Evolutionary conservation across 2,888 invertebrate genomes (phyloP).

Genomic region (Tetheella fluctuosa): DNA sequence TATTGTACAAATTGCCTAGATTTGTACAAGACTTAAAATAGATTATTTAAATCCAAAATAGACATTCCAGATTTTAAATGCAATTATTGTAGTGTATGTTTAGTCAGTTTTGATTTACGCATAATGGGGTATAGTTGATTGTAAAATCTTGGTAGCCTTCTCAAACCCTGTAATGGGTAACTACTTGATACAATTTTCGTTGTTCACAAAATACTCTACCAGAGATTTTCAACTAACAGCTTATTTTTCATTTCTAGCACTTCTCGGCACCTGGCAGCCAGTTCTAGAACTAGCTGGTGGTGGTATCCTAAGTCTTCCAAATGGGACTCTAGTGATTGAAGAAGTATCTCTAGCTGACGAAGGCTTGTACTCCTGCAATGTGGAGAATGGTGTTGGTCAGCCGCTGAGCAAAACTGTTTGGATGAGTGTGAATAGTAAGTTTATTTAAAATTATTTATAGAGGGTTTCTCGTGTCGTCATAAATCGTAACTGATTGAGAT

Average conservation of each 20-base stretch:
- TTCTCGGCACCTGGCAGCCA: conserved; percentile 79
- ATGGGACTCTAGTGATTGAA: conserved; percentile 75
- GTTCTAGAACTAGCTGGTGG: conserved; percentile 77
- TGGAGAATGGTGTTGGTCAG: conserved; percentile 79
- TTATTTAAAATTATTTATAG: neutral
- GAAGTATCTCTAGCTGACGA: conserved; percentile 77
- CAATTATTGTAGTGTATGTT: too few species aligned
- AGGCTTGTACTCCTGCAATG: conserved; percentile 78
- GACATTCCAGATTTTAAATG: too few species aligned
- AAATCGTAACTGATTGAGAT: too few species aligned
- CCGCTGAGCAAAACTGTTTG: conserved; percentile 78
- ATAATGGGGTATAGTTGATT: too few species aligned
- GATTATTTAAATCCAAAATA: too few species aligned
- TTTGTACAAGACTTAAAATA: too few species aligned
- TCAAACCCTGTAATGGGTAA: too few species aligned
- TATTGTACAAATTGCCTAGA: too few species aligned
- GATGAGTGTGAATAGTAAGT: conserved; percentile 81
- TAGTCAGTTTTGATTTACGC: too few species aligned
- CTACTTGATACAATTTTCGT: conserved; percentile 4
- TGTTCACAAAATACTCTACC: neutral
- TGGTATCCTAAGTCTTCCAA: conserved; percentile 76
- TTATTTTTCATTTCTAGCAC: conserved; percentile 46
- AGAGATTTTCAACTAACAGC: neutral
- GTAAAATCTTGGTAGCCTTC: too few species aligned
- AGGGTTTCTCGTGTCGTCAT: too few species aligned